A percentile compares a stretch with the other conserved stretches of the same genome.
phyloP scores from a whole-genome alignment of 2,113 vertebrate genomes.

The Eulemur rufifrons region DNA sequence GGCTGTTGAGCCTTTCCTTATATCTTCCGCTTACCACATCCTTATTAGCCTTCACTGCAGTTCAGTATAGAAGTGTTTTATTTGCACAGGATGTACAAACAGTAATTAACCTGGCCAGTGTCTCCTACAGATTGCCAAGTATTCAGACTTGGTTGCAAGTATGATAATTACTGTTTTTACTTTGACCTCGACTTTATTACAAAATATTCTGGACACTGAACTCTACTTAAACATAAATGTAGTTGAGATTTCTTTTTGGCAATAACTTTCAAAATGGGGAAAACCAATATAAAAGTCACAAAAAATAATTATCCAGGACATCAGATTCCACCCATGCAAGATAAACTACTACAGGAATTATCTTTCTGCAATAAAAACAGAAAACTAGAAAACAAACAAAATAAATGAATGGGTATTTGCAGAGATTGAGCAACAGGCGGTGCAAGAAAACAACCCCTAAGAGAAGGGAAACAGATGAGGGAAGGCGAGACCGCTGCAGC shows the following conservation, averaged over 20 bases:
- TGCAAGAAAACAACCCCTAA: background rate
- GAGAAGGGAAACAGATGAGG: background rate
- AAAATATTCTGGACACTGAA: background rate
- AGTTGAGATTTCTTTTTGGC: background rate
- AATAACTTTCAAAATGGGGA: background rate
- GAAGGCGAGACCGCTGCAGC: background rate
- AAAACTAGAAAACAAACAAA: constrained; percentile 22
- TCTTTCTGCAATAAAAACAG: background rate
- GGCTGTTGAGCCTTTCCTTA: background rate
- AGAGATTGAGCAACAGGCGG: background rate
- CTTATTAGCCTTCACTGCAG: background rate
- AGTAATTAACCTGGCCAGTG: background rate
- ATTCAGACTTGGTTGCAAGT: background rate
- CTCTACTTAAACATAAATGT: background rate
- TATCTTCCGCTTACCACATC: background rate
- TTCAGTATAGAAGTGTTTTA: background rate
- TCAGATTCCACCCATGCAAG: background rate
- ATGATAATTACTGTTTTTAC: background rate
- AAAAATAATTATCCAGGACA: background rate
- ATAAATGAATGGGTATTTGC: background rate
- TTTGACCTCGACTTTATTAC: background rate
- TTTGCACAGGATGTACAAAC: background rate
- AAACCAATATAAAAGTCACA: background rate
- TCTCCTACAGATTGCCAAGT: background rate
- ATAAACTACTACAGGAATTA: background rate